phyloP scores from a whole-genome alignment of 2,113 vertebrate genomes.

The Microtus oregoni region DNA sequence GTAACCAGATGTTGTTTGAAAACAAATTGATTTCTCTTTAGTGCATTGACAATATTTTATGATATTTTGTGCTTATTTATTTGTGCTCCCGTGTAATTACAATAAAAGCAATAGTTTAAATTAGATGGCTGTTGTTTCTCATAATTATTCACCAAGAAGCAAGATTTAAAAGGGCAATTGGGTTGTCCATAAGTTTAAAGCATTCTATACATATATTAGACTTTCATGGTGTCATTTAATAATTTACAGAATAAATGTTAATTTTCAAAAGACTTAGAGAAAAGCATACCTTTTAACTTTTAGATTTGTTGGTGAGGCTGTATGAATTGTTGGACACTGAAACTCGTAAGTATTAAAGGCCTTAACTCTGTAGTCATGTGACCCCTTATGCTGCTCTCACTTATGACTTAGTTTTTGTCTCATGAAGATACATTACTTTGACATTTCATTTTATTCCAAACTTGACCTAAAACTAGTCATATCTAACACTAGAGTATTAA shows the following conservation, averaged over 20 bases:
- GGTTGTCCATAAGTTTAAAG: background rate
- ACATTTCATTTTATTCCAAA: background rate
- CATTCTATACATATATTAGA: background rate
- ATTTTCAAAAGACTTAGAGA: background rate
- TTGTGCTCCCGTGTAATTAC: slow-evolving; percentile 91
- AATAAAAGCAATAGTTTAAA: slow-evolving; percentile 95
- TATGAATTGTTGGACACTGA: background rate
- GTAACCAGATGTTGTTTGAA: slow-evolving; percentile 90
- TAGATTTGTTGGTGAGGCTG: background rate
- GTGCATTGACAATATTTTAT: slow-evolving; percentile 91
- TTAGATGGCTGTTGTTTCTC: slow-evolving; percentile 70
- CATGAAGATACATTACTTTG: background rate
- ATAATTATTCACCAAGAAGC: slow-evolving; percentile 42
- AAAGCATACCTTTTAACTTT: background rate
- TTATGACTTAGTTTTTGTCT: background rate
- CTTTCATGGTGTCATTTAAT: background rate
- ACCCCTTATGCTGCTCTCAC: background rate
- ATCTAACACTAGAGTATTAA: background rate
- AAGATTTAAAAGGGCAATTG: background rate
- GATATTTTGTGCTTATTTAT: slow-evolving; percentile 92
- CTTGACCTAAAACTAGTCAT: background rate
- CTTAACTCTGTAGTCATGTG: background rate
- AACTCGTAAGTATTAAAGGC: background rate
- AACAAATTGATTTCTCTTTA: slow-evolving; percentile 89
- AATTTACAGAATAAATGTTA: background rate